Percentiles rank a stretch among this genome's conserved stretches.
These are phyloP conservation scores for Heliconius nattereri DNA, from an alignment of 1,140 invertebrate species.

Conservation along the genomic window DNA sequence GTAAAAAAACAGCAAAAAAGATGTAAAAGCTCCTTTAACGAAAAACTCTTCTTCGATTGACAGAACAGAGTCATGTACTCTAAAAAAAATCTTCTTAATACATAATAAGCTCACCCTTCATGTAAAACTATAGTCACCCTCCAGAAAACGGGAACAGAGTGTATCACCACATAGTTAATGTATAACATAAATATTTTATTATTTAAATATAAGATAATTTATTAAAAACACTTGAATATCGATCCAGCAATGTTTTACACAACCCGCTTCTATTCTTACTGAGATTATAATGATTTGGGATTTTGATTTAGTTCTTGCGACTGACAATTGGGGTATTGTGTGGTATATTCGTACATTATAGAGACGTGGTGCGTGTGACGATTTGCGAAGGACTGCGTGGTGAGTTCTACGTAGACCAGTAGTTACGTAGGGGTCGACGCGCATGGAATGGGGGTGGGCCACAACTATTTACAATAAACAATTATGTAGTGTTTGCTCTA, in stretches of 20 bases:
- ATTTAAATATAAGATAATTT: slow-evolving; percentile 40
- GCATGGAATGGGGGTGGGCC: slow-evolving; percentile 60
- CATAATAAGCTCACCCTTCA: slow-evolving; percentile 69
- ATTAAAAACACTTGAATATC: slow-evolving; percentile 42
- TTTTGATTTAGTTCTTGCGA: slow-evolving; percentile 9
- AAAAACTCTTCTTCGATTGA: background rate
- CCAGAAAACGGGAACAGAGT: slow-evolving; percentile 45
- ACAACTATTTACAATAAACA: slow-evolving; percentile 61
- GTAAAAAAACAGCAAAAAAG: too few species aligned
- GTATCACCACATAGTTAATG: slow-evolving; percentile 48
- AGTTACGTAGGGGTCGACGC: slow-evolving; percentile 52
- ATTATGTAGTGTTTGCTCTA: slow-evolving; percentile 22
- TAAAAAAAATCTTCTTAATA: slow-evolving; percentile 13
- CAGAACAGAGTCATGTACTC: background rate
- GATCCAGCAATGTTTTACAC: background rate
- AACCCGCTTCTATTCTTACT: slow-evolving; percentile 21
- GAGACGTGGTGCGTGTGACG: slow-evolving; percentile 58
- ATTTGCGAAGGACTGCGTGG: slow-evolving; percentile 69
- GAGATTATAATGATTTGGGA: slow-evolving; percentile 21
- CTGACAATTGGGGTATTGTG: background rate
- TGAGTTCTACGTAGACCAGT: slow-evolving; percentile 52
- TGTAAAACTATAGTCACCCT: slow-evolving; percentile 52
- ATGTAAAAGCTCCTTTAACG: background rate
- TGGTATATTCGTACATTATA: slow-evolving; percentile 44
- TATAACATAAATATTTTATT: slow-evolving; percentile 43